Conservation (phyloP, 2,888 invertebrate genomes). For the Elysia crispata region DNA sequence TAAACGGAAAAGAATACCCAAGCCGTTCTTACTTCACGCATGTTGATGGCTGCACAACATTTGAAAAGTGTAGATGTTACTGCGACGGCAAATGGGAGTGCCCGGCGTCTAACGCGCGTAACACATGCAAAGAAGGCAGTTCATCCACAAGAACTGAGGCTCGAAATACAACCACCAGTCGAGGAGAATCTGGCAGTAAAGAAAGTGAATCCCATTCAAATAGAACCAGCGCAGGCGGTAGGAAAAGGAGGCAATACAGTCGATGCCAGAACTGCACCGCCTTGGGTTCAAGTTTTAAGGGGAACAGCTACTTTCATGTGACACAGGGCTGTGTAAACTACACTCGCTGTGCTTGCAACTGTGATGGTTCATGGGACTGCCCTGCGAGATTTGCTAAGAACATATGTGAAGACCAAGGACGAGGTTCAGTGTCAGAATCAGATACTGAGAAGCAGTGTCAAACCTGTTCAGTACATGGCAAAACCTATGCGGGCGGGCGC, state of each 20-base stretch:
- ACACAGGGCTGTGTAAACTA: conserved; percentile 64
- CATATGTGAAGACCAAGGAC: conserved; percentile 12
- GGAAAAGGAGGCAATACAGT: not conserved
- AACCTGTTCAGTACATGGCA: conserved; percentile 45
- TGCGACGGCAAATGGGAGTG: conserved; percentile 70
- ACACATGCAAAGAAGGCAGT: conserved; percentile 54
- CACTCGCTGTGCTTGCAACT: conserved; percentile 62
- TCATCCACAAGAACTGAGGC: conserved; percentile 40
- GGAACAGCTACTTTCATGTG: conserved; percentile 62
- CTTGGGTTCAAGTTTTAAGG: conserved; percentile 53
- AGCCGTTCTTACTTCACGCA: conserved; percentile 64
- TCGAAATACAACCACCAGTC: too few species aligned
- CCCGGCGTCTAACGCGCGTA: conserved; percentile 58
- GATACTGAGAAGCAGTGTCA: conserved; percentile 21
- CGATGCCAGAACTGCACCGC: conserved; percentile 43
- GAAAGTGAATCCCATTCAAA: too few species aligned
- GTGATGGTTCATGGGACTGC: conserved; percentile 66
- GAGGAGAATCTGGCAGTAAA: too few species aligned
- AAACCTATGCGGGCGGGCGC: conserved; percentile 57
- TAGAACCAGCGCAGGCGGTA: not conserved
- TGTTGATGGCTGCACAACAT: conserved; percentile 62
- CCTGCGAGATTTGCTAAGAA: conserved; percentile 52
- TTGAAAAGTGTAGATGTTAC: conserved; percentile 62
- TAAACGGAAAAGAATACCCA: conserved; percentile 44
- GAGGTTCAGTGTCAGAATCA: not conserved